phyloP scores from a whole-genome alignment of 2,888 invertebrate genomes.

The Heliconius erato region DNA sequence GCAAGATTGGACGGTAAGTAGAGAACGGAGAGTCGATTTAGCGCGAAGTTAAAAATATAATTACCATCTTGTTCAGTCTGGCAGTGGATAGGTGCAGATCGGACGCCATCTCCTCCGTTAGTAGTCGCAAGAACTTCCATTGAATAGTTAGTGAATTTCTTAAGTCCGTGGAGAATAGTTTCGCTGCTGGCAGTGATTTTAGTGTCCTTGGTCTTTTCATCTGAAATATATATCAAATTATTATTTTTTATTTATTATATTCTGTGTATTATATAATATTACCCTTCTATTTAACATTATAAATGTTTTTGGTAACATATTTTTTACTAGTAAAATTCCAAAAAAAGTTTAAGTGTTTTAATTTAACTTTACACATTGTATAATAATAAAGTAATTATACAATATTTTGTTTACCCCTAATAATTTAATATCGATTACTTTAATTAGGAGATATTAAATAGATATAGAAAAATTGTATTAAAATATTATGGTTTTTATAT shows the following conservation, averaged over 20 bases:
- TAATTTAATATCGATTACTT: not conserved
- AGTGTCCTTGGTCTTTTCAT: slow-evolving; percentile 95
- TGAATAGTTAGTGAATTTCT: slow-evolving; percentile 98
- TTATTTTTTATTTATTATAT: not conserved
- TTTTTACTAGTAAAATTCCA: no score
- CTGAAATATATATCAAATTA: slow-evolving; percentile 72
- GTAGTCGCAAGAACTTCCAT: slow-evolving; percentile 98
- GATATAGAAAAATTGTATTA: not conserved
- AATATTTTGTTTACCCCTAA: not conserved
- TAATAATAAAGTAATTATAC: no score
- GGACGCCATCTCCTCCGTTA: slow-evolving; percentile 97
- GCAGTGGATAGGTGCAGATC: slow-evolving; percentile 94
- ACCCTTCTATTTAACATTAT: not conserved
- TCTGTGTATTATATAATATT: not conserved
- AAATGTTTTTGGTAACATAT: no score
- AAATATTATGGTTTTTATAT: no score
- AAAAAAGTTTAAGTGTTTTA: no score
- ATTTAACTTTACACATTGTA: no score
- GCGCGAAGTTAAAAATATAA: slow-evolving; percentile 40
- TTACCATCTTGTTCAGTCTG: slow-evolving; percentile 98
- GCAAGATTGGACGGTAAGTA: not conserved
- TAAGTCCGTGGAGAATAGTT: slow-evolving; percentile 96
- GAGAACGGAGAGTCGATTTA: not conserved
- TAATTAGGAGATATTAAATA: not conserved
- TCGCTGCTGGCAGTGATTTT: slow-evolving; percentile 97